A percentile compares a stretch with the other conserved stretches of the same genome.
phyloP scores from a whole-genome alignment of 1,140 invertebrate genomes.

The Odontomachus brunneus region DNA sequence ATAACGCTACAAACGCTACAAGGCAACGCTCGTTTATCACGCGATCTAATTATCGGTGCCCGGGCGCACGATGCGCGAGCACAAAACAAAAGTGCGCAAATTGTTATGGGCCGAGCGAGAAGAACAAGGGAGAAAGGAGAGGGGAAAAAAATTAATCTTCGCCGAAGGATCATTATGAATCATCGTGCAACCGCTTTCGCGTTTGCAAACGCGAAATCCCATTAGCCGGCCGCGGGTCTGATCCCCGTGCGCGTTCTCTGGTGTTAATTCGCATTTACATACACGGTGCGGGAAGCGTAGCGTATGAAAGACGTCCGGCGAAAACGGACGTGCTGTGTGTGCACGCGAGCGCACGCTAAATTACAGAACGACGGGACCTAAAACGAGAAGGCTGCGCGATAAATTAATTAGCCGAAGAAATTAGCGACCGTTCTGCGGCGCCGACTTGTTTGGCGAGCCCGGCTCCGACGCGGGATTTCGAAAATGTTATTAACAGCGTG shows the following conservation, averaged over 20 bases:
- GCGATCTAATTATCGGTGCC: conserved; percentile 20
- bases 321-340: conserved; percentile 44
- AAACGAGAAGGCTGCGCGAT: conserved; percentile 34
- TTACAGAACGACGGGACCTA: conserved; percentile 29
- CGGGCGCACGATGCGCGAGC: too few species aligned
- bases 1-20: neutral
- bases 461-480: neutral
- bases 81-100: conserved; percentile 9
- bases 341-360: neutral
- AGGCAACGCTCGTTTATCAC: conserved; percentile 1
- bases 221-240: conserved; percentile 41
- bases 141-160: conserved; percentile 23
- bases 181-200: conserved; percentile 43
- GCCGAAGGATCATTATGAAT: conserved; percentile 35
- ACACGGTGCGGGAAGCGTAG: conserved; percentile 32
- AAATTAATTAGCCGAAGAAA: conserved; percentile 51
- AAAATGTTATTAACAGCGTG: neutral
- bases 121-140: too few species aligned
- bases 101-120: too few species aligned
- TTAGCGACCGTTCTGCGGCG: conserved; percentile 22
- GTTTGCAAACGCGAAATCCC: conserved; percentile 50
- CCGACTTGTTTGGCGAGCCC: conserved; percentile 1
- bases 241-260: conserved; percentile 43
- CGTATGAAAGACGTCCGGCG: conserved; percentile 42
- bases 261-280: conserved; percentile 66